These are phyloP conservation scores for Hippocampus guttulatus DNA, from an alignment of 2,113 vertebrate genomes.

Conservation along the genomic window DNA sequence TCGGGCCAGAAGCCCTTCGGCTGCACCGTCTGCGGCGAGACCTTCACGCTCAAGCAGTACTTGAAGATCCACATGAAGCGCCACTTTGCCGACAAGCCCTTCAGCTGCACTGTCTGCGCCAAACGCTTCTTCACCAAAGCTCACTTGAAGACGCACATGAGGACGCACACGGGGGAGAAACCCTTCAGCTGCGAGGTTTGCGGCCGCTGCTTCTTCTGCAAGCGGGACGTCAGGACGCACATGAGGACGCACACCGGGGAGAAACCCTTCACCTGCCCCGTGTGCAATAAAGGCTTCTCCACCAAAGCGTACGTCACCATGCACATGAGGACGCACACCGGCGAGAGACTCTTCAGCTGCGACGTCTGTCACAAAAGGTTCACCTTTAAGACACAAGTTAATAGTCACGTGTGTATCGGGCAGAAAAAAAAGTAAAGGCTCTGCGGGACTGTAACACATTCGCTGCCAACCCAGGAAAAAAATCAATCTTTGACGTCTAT, in stretches of 20 bases:
- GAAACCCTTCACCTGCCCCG: conserved; percentile 3
- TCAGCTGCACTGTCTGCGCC: conserved; percentile 1
- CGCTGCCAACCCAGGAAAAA: too few relatives aligned
- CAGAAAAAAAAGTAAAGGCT: background rate
- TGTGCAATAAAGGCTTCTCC: background rate
- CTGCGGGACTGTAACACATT: background rate
- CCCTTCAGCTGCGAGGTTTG: conserved; percentile 1
- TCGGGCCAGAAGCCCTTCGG: background rate
- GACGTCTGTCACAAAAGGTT: conserved; percentile 2
- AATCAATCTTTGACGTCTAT: too few relatives aligned
- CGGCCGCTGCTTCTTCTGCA: background rate
- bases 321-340: conserved; percentile 8
- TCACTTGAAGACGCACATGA: conserved; percentile 9
- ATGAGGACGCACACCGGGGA: conserved; percentile 8
- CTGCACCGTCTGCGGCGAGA: background rate
- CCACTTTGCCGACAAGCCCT: background rate
- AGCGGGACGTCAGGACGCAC: background rate
- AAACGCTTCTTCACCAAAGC: conserved; percentile 1
- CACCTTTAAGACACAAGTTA: background rate
- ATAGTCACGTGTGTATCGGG: background rate
- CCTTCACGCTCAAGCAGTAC: background rate
- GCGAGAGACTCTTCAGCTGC: background rate
- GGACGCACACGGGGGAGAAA: conserved; percentile 5
- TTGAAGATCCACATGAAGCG: conserved; percentile 5
- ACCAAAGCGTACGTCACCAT: conserved; percentile 1